Base-by-base conservation (phyloP, 2,113 vertebrate genomes). In the Fregetta grallaria region DNA sequence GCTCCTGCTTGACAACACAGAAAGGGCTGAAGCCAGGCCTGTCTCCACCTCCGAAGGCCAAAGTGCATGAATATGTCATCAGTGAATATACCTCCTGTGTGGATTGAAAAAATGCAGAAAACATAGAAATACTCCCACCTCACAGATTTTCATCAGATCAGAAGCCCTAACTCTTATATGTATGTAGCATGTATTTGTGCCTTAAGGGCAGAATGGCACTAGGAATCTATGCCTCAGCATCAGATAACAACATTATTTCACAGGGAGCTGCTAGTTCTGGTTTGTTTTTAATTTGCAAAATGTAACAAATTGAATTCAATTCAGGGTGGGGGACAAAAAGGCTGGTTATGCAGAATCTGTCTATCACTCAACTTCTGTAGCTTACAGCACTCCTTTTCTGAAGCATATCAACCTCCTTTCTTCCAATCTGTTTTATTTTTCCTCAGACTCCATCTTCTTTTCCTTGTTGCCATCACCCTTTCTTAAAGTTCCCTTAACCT, bases 401-500 rank as follows among this genome's bases (percentile, higher is more conserved):
- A 95, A 93, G 45, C 22, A 63, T 1, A 58, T 38, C 50, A 79
- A 80, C 32, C 27, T 90, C 67, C 75, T 83, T 90, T 72, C 88
- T 90, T 92, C 82, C 23, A 71, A 12, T 34, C 23, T 55, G 84
- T 83, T 80, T 59, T 47, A 10, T 79, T 93, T 79, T 92, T 40
- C 53, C 58, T 79, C 67, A 52, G 40, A 53, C 25, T 88, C 34
- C 53, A 53, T 53, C 83, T 79, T 92, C 62, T 81, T 65, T 72
- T 80, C 68, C 73, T 77, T 66, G 19, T 38, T 88, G 63, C 17
- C 32, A 80, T 50, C 55, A 58, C 10, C 26, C 50, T 55, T 73
- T 88, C 83, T 84, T 49, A 50, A 95, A 91, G 63, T 92, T 92
- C 62, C 68, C 79, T 88, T 96, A 91, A 80, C 92, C 71, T 73